Evolutionary conservation across 2,113 vertebrate genomes (phyloP), one percentile per base, ranked within the genome.

Genomic region (Gobius niger): DNA sequence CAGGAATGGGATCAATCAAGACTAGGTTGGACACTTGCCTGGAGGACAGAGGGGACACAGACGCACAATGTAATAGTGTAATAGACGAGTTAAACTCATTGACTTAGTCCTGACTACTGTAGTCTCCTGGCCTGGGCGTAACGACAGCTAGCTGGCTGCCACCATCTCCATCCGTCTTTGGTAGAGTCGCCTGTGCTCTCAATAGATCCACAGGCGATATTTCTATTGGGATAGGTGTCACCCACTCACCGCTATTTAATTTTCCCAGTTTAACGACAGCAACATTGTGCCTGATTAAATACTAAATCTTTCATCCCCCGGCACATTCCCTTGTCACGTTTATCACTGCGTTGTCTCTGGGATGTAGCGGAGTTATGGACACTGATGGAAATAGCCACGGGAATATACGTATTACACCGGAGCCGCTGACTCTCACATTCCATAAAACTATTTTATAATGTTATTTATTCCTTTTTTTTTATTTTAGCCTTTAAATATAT

Each of bases 1-100:
- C 93, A 64, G 93, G 93, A 72, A 94, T 90, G 19, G 93, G 93
- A 92, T 92, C 87, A 75, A 94, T 93, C 83, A 94, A 81, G 77
- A 94, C 90, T 69, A 94, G 85, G 87, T 93, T 90, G 19, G 92
- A 93, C 83, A 94, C 92, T 80, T 92, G 90, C 89, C 93, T 94
- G 88, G 66, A 40, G 80, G 85, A 89, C 72, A 78, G 41, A 82
- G 19, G 81, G 77, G 61, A 78, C 65, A 81, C 76, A 82, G 47
- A 80, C 64, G 5, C 3, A 34, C 24, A 34, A n/a, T n/a, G n/a
- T n/a, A 3, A 34, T 12, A 75, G 51, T 59, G 59, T 64, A 9
- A 65, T 3, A 16, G 53, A 86, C 83, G 50, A 86, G 78, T 52
- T 61, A 59, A 54, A 75, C 65, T 84, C 57, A 65, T 57, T 50